These are phyloP conservation scores for Bombus vancouverensis DNA, from an alignment of 1,140 invertebrate genomes.

Conservation along the genomic window DNA sequence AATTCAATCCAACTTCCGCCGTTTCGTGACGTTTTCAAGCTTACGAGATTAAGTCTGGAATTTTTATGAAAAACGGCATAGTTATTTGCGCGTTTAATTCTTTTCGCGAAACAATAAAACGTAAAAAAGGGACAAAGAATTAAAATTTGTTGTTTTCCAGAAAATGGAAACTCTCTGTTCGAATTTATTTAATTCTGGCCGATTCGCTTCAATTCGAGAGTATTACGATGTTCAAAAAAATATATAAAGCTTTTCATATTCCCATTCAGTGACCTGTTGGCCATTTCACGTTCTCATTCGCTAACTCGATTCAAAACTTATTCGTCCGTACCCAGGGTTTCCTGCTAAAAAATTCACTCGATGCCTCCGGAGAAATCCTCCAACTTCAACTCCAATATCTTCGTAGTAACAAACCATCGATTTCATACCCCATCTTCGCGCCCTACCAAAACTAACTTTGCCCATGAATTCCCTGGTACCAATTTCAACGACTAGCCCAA, in stretches of 20 bases:
- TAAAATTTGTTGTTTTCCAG: background rate
- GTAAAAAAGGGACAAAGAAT: background rate
- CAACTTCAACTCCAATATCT: constrained; percentile 19
- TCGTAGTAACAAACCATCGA: constrained; percentile 24
- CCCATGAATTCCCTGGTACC: background rate
- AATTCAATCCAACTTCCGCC: constrained; percentile 26
- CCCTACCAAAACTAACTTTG: background rate
- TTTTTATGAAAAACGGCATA: background rate
- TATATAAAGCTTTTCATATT: background rate
- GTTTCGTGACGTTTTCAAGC: background rate
- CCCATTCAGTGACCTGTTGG: background rate
- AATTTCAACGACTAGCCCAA: background rate
- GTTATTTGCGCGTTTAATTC: background rate
- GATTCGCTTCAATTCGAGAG: background rate
- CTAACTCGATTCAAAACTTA: constrained; percentile 8
- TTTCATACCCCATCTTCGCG: background rate
- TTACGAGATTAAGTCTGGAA: background rate
- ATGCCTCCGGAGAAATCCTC: constrained; percentile 4
- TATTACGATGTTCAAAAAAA: background rate
- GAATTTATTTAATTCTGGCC: background rate
- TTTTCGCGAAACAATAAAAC: background rate
- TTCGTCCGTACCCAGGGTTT: background rate
- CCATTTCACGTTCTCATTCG: background rate
- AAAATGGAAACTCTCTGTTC: background rate
- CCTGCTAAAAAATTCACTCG: constrained; percentile 28